phyloP scores from a whole-genome alignment of 2,797 vertebrate genomes.

The Acridotheres tristis region DNA sequence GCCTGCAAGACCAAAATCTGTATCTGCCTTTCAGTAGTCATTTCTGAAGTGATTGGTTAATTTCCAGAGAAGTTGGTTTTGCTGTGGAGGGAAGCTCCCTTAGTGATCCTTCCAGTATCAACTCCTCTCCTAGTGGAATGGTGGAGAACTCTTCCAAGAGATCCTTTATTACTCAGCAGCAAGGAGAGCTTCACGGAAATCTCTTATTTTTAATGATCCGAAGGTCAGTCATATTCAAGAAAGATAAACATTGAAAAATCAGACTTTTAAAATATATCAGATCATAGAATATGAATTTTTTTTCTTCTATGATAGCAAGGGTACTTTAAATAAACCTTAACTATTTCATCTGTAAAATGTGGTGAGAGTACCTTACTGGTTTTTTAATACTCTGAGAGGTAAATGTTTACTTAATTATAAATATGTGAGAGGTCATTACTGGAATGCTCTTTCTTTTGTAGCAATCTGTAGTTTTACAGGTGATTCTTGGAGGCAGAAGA shows the following conservation, averaged over 20 bases:
- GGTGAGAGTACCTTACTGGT: neutral
- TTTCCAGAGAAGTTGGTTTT: neutral
- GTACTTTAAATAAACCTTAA: neutral
- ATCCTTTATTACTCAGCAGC: neutral
- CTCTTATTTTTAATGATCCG: neutral
- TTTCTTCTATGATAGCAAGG: neutral
- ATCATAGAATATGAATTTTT: neutral
- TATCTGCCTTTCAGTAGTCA: neutral
- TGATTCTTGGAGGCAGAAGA: neutral
- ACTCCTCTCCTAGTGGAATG: neutral
- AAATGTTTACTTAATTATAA: neutral
- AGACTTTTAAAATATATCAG: neutral
- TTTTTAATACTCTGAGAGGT: neutral
- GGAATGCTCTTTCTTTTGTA: neutral
- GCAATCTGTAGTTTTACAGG: neutral
- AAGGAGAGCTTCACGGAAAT: neutral
- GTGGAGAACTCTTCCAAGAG: neutral
- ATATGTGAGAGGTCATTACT: neutral
- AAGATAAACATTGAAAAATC: neutral
- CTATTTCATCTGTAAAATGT: neutral
- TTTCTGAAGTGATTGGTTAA: neutral
- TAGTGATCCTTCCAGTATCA: neutral
- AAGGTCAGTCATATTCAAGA: neutral
- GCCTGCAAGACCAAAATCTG: neutral
- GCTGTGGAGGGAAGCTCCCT: neutral